phyloP scores from a whole-genome alignment of 2,888 invertebrate genomes.

The Zelleria hepariella region DNA sequence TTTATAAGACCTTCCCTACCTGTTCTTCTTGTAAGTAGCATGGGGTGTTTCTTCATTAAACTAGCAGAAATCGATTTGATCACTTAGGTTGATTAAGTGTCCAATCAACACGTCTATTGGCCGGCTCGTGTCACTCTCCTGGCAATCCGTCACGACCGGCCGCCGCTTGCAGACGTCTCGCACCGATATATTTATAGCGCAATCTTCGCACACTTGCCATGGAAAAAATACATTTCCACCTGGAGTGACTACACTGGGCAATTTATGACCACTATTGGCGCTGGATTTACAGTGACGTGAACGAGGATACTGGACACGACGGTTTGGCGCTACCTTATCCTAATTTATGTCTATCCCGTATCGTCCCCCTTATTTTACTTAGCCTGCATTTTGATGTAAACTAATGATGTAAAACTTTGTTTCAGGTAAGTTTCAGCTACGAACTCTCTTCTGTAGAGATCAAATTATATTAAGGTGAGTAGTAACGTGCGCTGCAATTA shows the following conservation, averaged over 20 bases:
- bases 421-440: conserved; percentile 11
- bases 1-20: no score
- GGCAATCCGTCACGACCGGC: conserved; percentile 51
- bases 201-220: conserved; percentile 48
- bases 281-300: conserved; percentile 33
- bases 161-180: conserved; percentile 38
- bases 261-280: conserved; percentile 51
- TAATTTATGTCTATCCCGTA: neutral
- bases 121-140: conserved; percentile 33
- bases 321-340: conserved; percentile 3
- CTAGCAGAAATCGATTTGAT: neutral
- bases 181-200: conserved; percentile 55
- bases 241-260: conserved; percentile 35
- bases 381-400: neutral
- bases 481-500: neutral
- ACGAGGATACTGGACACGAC: conserved; percentile 6
- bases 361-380: neutral
- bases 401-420: conserved; percentile 4
- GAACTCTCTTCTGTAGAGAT: neutral
- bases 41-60: neutral
- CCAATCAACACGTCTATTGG: conserved; percentile 60
- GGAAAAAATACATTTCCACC: conserved; percentile 43
- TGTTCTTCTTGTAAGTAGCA: neutral
- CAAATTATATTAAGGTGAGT: neutral
- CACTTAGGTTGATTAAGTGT: conserved; percentile 47